Percentiles rank a stretch among this genome's conserved stretches.
These are phyloP conservation scores for Andinoacara biseriatus DNA, from an alignment of 2,113 vertebrate species.

Conservation along the genomic window DNA sequence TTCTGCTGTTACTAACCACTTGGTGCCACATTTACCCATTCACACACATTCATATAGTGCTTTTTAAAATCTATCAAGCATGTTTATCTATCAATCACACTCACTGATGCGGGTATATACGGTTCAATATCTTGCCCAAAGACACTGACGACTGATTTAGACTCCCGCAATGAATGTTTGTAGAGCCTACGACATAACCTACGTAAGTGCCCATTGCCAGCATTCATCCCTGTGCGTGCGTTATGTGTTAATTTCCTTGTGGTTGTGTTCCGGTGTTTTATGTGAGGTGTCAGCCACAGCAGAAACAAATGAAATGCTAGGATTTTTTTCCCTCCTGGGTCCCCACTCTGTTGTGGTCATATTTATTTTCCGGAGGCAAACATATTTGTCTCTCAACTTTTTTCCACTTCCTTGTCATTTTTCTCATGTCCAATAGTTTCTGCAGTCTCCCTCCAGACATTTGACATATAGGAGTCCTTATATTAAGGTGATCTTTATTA, in stretches of 20 bases:
- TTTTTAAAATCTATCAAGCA: background rate
- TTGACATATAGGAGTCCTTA: background rate
- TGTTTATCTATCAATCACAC: background rate
- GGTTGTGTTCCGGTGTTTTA: slow-evolving; percentile 7
- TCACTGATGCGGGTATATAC: background rate
- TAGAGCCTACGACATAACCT: background rate
- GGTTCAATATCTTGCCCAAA: background rate
- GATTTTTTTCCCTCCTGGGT: background rate
- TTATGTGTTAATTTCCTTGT: background rate
- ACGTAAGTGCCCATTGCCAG: background rate
- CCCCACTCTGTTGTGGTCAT: background rate
- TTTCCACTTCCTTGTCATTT: background rate
- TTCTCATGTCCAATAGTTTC: background rate
- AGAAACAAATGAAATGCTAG: slow-evolving; percentile 5
- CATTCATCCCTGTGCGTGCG: slow-evolving; percentile 1
- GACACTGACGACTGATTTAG: background rate
- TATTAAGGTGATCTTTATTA: background rate
- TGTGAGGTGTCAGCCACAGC: background rate
- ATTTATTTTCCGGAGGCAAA: background rate
- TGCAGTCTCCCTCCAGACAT: background rate
- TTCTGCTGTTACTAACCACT: background rate
- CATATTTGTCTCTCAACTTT: background rate
- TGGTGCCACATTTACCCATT: background rate
- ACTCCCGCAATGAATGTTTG: background rate
- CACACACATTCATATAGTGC: background rate